Evolutionary conservation across 1,140 invertebrate species (phyloP), one percentile per base, ranked within the genome.

Genomic region (Proctacanthus coquilletti): DNA sequence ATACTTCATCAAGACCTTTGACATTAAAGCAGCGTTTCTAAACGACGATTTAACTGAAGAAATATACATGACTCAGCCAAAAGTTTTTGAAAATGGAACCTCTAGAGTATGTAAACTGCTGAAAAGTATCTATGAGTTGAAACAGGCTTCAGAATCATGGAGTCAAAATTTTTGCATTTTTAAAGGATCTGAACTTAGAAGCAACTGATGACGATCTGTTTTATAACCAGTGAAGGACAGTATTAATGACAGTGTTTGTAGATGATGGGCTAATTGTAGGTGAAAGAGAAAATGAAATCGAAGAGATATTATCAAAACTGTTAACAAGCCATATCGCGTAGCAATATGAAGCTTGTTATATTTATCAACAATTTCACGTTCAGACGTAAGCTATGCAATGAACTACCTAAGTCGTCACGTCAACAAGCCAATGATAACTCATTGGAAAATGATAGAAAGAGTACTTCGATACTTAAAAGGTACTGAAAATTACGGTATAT

Each of bases 11-110:
- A n/a, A n/a, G n/a, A n/a, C n/a, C n/a, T n/a, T n/a, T n/a, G n/a
- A n/a, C n/a, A n/a, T n/a, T n/a, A n/a, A n/a, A 38, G 57, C 56
- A 18, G 61, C 64, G 10, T 66, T 64, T 44, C 42, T 65, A 10
- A 46, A 66, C 52, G 63, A 58, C 5, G 40, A 52, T 5, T 36
- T 65, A 14, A 42, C 59, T 14, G 59, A 65, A 44, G 46, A 43
- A 23, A 45, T 64, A 5, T 63, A 51, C 34, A 54, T 64, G 43
- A 15, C 52, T 30, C 42, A 49, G 39, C 56, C 59, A 18, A 44
- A 59, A 36, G 51, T 49, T 6, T 51, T 46, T 42, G 42, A 34
- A 23, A 39, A 42, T 39, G 42, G 48, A 17, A 37, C 49, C 42
- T 47, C 45, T 27, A 40, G 46, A 42, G 47, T 57, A 25, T 60